Evolutionary conservation across 2,888 invertebrate genomes (phyloP).

Genomic region (Adineta ricciae): DNA sequence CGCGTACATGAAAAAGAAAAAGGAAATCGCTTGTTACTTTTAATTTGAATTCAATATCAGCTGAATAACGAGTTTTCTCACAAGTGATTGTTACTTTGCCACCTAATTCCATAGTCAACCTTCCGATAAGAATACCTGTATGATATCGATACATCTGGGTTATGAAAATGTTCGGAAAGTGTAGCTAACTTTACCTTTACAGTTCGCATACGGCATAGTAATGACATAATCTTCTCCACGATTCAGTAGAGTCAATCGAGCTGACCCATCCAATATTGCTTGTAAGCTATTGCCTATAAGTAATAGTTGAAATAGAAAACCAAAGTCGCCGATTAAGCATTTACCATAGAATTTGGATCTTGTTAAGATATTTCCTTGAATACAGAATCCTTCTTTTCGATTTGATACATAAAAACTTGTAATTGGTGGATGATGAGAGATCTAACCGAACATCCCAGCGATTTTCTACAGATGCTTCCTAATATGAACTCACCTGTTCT

Average conservation of each 20-base stretch:
- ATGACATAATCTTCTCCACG: slow-evolving; percentile 79
- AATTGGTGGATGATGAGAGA: slow-evolving; percentile 85
- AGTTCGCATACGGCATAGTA: slow-evolving; percentile 85
- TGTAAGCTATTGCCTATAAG: slow-evolving; percentile 73
- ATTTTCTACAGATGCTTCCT: background rate
- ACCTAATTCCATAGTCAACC: slow-evolving; percentile 84
- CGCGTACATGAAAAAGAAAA: no score
- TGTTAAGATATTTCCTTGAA: slow-evolving; percentile 77
- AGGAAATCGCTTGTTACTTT: slow-evolving; percentile 56
- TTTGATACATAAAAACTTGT: slow-evolving; percentile 86
- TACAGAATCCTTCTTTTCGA: slow-evolving; percentile 79
- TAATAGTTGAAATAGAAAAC: no score
- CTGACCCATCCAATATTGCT: slow-evolving; percentile 79
- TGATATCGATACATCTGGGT: no score
- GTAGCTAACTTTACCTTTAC: slow-evolving; percentile 58
- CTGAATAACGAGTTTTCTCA: slow-evolving; percentile 77
- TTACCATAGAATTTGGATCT: slow-evolving; percentile 85
- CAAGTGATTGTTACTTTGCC: slow-evolving; percentile 77
- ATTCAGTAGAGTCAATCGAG: slow-evolving; percentile 67
- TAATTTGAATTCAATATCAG: slow-evolving; percentile 81
- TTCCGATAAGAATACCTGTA: slow-evolving; percentile 70
- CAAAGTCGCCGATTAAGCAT: no score
- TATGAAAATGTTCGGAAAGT: no score
- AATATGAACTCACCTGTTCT: slow-evolving; percentile 64
- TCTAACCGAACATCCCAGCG: slow-evolving; percentile 50